phyloP scores from a whole-genome alignment of 1,140 invertebrate species.

The Scaptomyza pallida region DNA sequence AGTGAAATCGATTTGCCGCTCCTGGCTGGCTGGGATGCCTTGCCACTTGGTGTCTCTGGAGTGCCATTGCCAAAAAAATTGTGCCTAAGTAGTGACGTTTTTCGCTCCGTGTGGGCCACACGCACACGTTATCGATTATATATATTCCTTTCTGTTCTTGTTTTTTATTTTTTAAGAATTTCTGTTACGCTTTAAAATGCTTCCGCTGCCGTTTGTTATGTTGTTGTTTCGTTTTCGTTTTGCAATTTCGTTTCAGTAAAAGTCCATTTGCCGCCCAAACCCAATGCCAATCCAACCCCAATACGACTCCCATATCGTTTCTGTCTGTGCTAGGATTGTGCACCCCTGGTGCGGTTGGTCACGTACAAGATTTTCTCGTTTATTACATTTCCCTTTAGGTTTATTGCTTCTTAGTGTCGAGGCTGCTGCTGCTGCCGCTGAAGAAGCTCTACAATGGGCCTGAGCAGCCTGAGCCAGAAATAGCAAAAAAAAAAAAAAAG shows the following conservation, averaged over 20 bases:
- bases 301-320: slow-evolving; percentile 1
- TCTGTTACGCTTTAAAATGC: slow-evolving; percentile 77
- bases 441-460: slow-evolving; percentile 61
- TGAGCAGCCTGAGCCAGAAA: slow-evolving; percentile 21
- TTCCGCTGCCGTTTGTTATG: slow-evolving; percentile 54
- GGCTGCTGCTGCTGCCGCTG: slow-evolving; percentile 27
- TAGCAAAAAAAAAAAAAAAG: neutral
- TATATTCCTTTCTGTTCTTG: slow-evolving; percentile 27
- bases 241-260: slow-evolving; percentile 56
- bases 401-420: slow-evolving; percentile 83
- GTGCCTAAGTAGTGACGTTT: slow-evolving; percentile 77
- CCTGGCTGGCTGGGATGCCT: slow-evolving; percentile 14
- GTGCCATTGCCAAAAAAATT: slow-evolving; percentile 82
- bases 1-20: slow-evolving; percentile 74
- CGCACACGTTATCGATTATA: slow-evolving; percentile 67
- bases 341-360: slow-evolving; percentile 78
- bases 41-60: slow-evolving; percentile 61
- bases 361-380: slow-evolving; percentile 84
- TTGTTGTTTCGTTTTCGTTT: slow-evolving; percentile 53
- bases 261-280: slow-evolving; percentile 66
- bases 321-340: slow-evolving; percentile 4
- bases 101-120: slow-evolving; percentile 32
- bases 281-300: slow-evolving; percentile 38
- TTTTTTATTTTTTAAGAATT: slow-evolving; percentile 52
- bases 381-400: slow-evolving; percentile 84